Percentiles rank a stretch among this genome's conserved stretches.
Evolutionary conservation across 1,140 invertebrate genomes (phyloP).

Genomic region (Charaxes varanes): DNA sequence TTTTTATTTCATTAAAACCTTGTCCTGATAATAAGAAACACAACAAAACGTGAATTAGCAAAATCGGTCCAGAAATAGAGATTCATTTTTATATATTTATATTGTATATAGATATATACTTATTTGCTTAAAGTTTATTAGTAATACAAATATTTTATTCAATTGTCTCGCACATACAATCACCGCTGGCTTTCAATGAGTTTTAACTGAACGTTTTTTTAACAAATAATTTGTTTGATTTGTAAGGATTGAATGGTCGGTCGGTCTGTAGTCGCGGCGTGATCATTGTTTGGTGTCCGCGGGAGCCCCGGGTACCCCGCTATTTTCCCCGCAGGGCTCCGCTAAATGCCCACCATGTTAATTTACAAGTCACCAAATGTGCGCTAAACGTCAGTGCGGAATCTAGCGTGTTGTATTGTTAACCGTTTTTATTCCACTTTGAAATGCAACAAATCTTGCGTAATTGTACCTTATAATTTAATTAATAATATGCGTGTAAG

Average conservation of each 20-base stretch:
- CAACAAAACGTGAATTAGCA: too few species aligned
- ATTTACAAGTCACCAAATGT: constrained; percentile 59
- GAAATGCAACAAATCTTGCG: too few species aligned
- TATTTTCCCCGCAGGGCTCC: constrained; percentile 61
- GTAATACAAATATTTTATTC: constrained; percentile 3
- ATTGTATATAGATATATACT: not conserved
- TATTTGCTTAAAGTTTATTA: not conserved
- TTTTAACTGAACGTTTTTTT: constrained; percentile 41
- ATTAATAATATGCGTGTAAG: too few species aligned
- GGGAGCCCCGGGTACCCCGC: constrained; percentile 59
- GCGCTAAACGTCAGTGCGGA: constrained; percentile 43
- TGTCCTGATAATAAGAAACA: too few species aligned
- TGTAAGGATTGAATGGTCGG: constrained; percentile 63
- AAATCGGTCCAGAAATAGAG: not conserved
- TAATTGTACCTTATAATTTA: too few species aligned
- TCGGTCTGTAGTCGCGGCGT: constrained; percentile 44
- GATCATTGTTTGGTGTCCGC: constrained; percentile 56
- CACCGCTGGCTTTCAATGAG: constrained; percentile 21
- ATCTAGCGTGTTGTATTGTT: constrained; percentile 26
- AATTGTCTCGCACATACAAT: constrained; percentile 21
- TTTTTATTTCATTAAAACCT: too few species aligned
- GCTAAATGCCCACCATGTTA: constrained; percentile 63
- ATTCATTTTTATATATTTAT: not conserved
- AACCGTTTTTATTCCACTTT: constrained; percentile 9
- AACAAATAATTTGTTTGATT: constrained; percentile 70